phyloP scores from a whole-genome alignment of 2,113 vertebrate species.

The Semnopithecus entellus region DNA sequence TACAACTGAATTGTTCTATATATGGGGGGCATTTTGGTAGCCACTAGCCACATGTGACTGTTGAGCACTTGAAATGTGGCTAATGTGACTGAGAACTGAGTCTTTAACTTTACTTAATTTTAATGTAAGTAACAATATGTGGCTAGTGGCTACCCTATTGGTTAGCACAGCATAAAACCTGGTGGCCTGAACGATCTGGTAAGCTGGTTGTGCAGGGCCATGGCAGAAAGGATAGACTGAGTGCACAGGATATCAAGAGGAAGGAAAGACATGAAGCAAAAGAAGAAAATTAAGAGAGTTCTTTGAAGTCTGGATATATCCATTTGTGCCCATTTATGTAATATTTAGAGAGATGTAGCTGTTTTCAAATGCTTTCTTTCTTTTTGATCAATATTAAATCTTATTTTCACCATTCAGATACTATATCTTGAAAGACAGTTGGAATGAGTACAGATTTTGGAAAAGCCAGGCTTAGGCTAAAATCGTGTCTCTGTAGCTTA shows the following conservation, averaged over 20 bases:
- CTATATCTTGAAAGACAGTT: not conserved
- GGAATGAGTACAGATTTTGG: not conserved
- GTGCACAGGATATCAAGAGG: not conserved
- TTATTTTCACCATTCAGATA: conserved; percentile 22
- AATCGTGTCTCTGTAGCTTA: not conserved
- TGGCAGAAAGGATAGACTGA: not conserved
- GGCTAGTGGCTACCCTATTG: not conserved
- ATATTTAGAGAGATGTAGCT: not conserved
- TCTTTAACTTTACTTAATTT: not conserved
- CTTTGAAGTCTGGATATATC: not conserved
- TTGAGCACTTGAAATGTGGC: not conserved
- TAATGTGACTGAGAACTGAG: not conserved
- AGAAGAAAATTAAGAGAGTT: not conserved
- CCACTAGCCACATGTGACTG: not conserved
- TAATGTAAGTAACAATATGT: not conserved
- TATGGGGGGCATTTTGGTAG: not conserved
- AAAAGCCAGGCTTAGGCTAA: not conserved
- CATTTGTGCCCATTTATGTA: not conserved
- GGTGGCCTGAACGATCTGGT: not conserved
- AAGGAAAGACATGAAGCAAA: not conserved
- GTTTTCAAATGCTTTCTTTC: not conserved
- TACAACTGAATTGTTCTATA: not conserved
- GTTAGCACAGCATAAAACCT: not conserved
- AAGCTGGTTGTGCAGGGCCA: not conserved
- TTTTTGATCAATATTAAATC: conserved; percentile 3